phyloP scores from a whole-genome alignment of 2,888 invertebrate genomes.

The Dastarcus helophoroides region DNA sequence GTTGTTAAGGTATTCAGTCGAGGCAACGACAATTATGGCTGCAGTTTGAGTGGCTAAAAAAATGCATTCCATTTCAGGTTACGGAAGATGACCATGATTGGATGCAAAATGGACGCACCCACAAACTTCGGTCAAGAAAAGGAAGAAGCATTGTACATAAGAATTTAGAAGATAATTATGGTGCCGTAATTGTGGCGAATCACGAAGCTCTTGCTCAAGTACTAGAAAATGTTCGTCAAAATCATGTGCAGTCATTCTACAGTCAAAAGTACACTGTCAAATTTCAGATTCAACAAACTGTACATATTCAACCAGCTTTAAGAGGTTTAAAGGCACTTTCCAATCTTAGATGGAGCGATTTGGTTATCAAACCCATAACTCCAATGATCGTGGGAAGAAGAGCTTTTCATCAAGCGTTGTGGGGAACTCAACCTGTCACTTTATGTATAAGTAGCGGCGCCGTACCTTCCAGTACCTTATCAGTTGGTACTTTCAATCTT shows the following conservation, averaged over 20 bases:
- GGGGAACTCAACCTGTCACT: constrained; percentile 61
- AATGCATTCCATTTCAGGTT: constrained; percentile 33
- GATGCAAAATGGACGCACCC: constrained; percentile 35
- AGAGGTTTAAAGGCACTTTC: constrained; percentile 61
- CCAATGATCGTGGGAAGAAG: constrained; percentile 54
- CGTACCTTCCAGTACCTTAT: constrained; percentile 40
- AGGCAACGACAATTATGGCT: too few species aligned
- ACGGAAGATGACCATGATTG: constrained; percentile 43
- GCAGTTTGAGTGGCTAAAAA: too few species aligned
- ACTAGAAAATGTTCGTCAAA: constrained; percentile 62
- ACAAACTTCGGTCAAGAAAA: constrained; percentile 58
- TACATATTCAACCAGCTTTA: constrained; percentile 53
- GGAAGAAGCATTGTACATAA: constrained; percentile 74
- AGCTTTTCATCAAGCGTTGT: constrained; percentile 64
- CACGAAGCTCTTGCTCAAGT: constrained; percentile 83
- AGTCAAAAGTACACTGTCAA: constrained; percentile 5
- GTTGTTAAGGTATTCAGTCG: too few species aligned
- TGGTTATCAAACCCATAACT: constrained; percentile 40
- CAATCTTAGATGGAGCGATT: constrained; percentile 64
- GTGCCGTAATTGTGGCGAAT: constrained; percentile 80
- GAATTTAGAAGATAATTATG: constrained; percentile 81
- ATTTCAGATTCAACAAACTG: constrained; percentile 55
- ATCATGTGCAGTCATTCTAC: background rate
- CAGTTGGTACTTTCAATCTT: constrained; percentile 52
- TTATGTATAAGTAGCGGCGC: constrained; percentile 54